A percentile compares a stretch with the other conserved stretches of the same genome.
Evolutionary conservation across 2,888 invertebrate species (phyloP).

Genomic region (Autographa pulchrina): DNA sequence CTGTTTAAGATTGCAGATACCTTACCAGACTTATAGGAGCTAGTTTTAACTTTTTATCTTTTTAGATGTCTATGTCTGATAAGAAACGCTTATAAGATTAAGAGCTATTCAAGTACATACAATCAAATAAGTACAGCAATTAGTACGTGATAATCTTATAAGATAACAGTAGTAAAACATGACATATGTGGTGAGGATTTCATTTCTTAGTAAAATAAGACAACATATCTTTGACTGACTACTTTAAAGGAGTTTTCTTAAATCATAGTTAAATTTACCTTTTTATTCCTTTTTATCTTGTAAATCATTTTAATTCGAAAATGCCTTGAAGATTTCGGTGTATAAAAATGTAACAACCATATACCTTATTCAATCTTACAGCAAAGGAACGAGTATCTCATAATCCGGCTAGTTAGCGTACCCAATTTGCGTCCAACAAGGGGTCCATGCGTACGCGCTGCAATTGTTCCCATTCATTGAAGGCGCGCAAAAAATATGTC

Average conservation of each 20-base stretch:
- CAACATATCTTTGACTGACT: too few relatives aligned
- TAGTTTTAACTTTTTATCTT: background rate
- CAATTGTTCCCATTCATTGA: conserved; percentile 56
- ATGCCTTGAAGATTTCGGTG: background rate
- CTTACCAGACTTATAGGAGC: too few relatives aligned
- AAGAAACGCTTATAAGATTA: background rate
- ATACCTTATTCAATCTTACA: conserved; percentile 48
- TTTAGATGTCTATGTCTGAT: background rate
- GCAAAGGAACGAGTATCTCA: conserved; percentile 59
- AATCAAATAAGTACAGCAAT: background rate
- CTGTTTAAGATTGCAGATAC: background rate
- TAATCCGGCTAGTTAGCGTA: conserved; percentile 70
- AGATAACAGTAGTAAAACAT: background rate
- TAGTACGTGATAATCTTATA: background rate
- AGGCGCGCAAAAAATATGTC: conserved; percentile 53
- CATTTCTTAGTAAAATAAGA: background rate
- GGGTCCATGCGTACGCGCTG: conserved; percentile 70
- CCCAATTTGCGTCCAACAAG: conserved; percentile 72
- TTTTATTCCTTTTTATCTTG: background rate
- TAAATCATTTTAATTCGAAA: background rate
- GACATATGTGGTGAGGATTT: background rate
- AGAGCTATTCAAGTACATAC: background rate
- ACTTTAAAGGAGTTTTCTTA: too few relatives aligned
- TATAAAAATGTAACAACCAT: conserved; percentile 19
- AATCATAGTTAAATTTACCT: background rate